Percentiles rank a stretch among this genome's conserved stretches.
Conservation (phyloP, 2,888 invertebrate genomes). For the Fragum sueziense region DNA sequence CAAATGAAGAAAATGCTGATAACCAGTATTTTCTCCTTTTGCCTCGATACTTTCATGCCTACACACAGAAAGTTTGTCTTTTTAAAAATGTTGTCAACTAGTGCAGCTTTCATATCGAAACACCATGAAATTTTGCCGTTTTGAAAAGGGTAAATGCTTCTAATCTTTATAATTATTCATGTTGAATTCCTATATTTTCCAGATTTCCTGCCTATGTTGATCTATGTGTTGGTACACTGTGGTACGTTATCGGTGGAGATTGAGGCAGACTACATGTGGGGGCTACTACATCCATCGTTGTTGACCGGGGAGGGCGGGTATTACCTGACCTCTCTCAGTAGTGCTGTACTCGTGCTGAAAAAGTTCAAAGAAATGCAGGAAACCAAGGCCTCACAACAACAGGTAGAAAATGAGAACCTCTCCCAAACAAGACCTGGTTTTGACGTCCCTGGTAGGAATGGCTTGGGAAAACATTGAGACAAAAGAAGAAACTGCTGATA, state of each 20-base stretch:
- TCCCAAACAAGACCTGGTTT: background rate
- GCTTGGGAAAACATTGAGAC: background rate
- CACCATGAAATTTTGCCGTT: too few species aligned
- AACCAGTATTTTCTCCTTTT: too few species aligned
- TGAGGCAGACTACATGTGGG: conserved; percentile 98
- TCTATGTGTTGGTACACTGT: conserved; percentile 95
- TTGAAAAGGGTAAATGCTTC: too few species aligned
- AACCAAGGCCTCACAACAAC: conserved; percentile 64
- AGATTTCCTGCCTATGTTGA: conserved; percentile 95
- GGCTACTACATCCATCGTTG: conserved; percentile 93
- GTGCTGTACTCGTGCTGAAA: conserved; percentile 94
- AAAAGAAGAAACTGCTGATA: conserved; percentile 6
- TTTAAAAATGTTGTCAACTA: too few species aligned
- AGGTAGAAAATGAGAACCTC: conserved; percentile 58
- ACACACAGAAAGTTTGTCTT: too few species aligned
- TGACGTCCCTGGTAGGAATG: background rate
- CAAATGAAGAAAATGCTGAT: too few species aligned
- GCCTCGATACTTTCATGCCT: too few species aligned
- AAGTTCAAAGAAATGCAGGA: conserved; percentile 83
- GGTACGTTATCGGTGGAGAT: conserved; percentile 96
- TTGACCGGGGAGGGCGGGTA: conserved; percentile 97
- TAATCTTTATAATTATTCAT: too few species aligned
- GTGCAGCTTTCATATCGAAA: too few species aligned
- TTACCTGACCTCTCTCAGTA: conserved; percentile 95
- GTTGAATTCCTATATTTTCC: too few species aligned